Evolutionary conservation across 2,888 invertebrate species (phyloP).

Genomic region (Nomada goodeniana): DNA sequence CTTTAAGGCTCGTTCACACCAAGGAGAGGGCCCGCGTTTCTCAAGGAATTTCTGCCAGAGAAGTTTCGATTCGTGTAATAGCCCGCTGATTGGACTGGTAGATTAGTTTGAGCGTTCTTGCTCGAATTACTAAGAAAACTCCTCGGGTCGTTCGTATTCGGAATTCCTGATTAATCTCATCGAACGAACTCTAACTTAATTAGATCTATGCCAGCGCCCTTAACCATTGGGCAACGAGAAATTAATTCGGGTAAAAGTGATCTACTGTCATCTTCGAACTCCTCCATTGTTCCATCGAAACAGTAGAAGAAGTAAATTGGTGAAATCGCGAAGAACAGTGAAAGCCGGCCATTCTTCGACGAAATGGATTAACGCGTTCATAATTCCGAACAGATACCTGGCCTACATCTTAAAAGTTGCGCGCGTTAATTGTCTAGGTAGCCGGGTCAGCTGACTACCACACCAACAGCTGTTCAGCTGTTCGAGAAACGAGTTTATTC

Average conservation of each 20-base stretch:
- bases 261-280: neutral
- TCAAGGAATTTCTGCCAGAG: neutral
- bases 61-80: neutral
- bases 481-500: slow-evolving; percentile 32
- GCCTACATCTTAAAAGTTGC: slow-evolving; percentile 1
- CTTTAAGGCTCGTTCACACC: slow-evolving; percentile 45
- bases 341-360: too few relatives aligned
- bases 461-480: too few relatives aligned
- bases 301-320: slow-evolving; percentile 18
- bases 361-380: too few relatives aligned
- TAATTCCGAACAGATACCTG: too few relatives aligned
- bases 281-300: neutral
- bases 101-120: neutral
- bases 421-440: slow-evolving; percentile 40
- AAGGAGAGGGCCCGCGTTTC: neutral
- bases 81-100: neutral
- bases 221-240: neutral
- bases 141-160: neutral
- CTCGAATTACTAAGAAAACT: slow-evolving; percentile 8
- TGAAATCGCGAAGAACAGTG: neutral
- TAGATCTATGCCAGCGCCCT: neutral
- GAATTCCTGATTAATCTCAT: neutral
- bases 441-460: neutral
- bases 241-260: neutral
- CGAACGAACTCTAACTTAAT: neutral